Base-by-base conservation (phyloP, 2,888 invertebrate genomes). In the Torymus tubicola region DNA sequence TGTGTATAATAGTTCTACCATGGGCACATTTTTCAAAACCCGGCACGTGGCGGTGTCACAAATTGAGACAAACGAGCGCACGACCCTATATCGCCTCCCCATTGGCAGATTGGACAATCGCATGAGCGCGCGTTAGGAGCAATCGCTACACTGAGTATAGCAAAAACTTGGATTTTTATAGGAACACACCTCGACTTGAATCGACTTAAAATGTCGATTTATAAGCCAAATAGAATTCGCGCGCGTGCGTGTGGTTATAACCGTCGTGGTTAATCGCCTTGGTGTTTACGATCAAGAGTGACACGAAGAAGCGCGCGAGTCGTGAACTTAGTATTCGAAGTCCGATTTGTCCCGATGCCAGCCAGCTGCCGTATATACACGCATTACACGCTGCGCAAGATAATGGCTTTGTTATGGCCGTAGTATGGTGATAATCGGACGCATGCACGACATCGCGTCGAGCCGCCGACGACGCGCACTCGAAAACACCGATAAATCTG, bases 11-110 rank as follows among this genome's bases (percentile, higher is more conserved):
- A 42, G 21, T 21, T n/a, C n/a, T 16, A 63, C 13, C 8, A 12
- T 12, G 16, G 11, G 53, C 58, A 58, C 74, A 74, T 74, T 75
- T 75, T 75, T 81, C 75, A 78, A 78, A 78, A 78, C 69, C 61
- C 65, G 75, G 58, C 82, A 77, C 80, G 79, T 70, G 82, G 12
- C 77, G 24, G 21, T 75, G 70, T 81, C 81, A 82, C 81, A 85
- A 88, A 88, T 88, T 87, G 86, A 88, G 86, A 88, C 83, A 87
- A 88, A 88, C 82, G 76, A 79, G 65, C 65, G 2, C 57, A 13
- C 16, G 11, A 13, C 42, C 64, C 60, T 24, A 24, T 24, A 24
- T 52, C 21, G 18, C 21, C 21, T 10, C 55, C 57, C 64, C 72
- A 69, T 78, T 50, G 53, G 73, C 16, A 73, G 55, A 81, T 78